phyloP scores from a whole-genome alignment of 1,140 invertebrate genomes.

The Paraescarpia echinospica region DNA sequence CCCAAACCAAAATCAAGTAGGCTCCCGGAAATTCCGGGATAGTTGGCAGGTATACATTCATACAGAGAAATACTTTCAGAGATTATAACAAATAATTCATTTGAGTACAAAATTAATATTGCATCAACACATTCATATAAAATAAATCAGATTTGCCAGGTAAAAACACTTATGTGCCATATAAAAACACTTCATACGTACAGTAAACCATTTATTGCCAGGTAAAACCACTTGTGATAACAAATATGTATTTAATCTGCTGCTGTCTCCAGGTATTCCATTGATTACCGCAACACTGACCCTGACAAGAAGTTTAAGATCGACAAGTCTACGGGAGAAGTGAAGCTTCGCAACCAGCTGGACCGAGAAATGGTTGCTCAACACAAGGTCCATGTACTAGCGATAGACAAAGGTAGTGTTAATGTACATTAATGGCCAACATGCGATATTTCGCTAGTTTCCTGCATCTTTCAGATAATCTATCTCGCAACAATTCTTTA shows the following conservation, averaged over 20 bases:
- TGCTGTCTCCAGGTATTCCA: conserved; percentile 25
- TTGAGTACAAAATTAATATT: neutral
- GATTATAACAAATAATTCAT: neutral
- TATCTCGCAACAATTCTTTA: no score
- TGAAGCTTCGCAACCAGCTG: conserved; percentile 23
- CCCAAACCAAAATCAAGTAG: no score
- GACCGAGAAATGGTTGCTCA: conserved; percentile 15
- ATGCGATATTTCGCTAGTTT: no score
- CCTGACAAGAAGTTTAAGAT: conserved; percentile 23
- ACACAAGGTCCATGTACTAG: conserved; percentile 24
- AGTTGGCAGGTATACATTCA: no score
- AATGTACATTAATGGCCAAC: no score
- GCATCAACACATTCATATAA: neutral
- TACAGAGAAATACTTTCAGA: neutral
- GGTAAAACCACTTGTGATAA: neutral
- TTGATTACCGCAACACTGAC: conserved; percentile 28
- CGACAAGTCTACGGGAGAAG: conserved; percentile 14
- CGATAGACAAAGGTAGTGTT: conserved; percentile 29
- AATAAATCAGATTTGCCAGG: neutral
- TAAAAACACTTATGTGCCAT: neutral
- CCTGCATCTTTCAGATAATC: no score
- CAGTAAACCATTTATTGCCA: neutral
- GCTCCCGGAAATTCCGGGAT: no score
- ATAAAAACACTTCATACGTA: neutral
- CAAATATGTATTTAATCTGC: neutral